These are phyloP conservation scores for Pseudochirops cupreus DNA, from an alignment of 2,797 vertebrate genomes.

Conservation along the genomic window DNA sequence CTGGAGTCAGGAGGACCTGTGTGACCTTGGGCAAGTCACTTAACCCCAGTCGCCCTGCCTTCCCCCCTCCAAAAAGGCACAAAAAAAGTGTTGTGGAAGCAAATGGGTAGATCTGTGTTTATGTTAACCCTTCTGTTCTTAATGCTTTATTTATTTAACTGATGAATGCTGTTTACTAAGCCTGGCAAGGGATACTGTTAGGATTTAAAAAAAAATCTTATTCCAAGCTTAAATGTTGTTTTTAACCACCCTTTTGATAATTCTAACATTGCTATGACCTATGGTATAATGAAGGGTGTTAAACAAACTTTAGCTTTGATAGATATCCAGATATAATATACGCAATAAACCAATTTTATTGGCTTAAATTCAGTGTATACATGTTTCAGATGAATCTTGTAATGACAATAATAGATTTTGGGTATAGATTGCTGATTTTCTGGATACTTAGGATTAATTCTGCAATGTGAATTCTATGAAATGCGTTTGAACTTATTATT, in stretches of 20 bases:
- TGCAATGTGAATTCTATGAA: constrained; percentile 54
- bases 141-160: constrained; percentile 45
- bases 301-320: constrained; percentile 21
- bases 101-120: neutral
- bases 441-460: neutral
- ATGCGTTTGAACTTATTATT: constrained; percentile 32
- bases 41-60: no score
- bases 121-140: neutral
- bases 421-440: neutral
- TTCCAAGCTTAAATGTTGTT: neutral
- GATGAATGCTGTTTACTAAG: constrained; percentile 17
- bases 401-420: constrained; percentile 17
- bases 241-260: constrained; percentile 24
- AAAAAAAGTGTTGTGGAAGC: neutral
- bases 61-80: no score
- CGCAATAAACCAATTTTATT: neutral
- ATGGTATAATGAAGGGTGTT: neutral
- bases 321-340: constrained; percentile 26
- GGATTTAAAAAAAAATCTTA: neutral
- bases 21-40: no score
- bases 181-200: neutral
- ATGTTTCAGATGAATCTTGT: constrained; percentile 31
- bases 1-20: no score
- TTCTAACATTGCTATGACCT: neutral
- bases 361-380: constrained; percentile 57